These are phyloP conservation scores for Asobara japonica DNA, from an alignment of 1,140 invertebrate genomes.

Conservation along the genomic window DNA sequence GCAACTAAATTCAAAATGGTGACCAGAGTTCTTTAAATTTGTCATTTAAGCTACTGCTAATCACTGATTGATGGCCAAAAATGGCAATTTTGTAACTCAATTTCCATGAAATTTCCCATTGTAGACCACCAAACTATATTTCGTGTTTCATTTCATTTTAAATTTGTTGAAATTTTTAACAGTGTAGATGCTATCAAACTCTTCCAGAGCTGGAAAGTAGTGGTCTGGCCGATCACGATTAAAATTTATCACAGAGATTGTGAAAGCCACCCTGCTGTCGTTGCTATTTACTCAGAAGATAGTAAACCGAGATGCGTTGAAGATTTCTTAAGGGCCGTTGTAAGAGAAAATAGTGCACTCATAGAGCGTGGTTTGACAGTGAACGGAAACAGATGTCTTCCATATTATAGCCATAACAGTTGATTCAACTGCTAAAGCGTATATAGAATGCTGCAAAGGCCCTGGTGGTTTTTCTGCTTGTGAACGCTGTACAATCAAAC, in stretches of 20 bases:
- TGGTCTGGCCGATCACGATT: slow-evolving; percentile 35
- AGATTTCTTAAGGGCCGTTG: slow-evolving; percentile 28
- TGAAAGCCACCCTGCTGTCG: slow-evolving; percentile 32
- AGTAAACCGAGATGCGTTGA: slow-evolving; percentile 27
- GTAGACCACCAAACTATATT: no score
- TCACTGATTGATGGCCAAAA: no score
- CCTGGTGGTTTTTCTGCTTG: slow-evolving; percentile 31
- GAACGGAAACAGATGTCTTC: neutral
- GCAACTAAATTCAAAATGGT: no score
- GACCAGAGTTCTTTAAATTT: no score
- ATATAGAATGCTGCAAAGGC: slow-evolving; percentile 32
- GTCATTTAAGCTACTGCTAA: no score
- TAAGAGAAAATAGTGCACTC: slow-evolving; percentile 30
- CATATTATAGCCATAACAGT: slow-evolving; percentile 25
- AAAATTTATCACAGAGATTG: slow-evolving; percentile 18
- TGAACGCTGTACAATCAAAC: slow-evolving; percentile 26
- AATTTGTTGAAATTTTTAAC: no score
- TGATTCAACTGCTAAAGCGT: slow-evolving; percentile 37
- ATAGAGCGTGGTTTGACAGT: slow-evolving; percentile 18
- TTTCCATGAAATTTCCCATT: no score
- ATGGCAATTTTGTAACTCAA: no score
- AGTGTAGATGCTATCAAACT: slow-evolving; percentile 21
- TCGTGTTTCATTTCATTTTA: no score
- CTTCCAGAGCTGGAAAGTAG: slow-evolving; percentile 37
- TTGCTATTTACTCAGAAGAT: slow-evolving; percentile 32